A percentile compares a stretch with the other conserved stretches of the same genome.
These are phyloP conservation scores for Chromoteleia sp. DNA, from an alignment of 2,888 invertebrate genomes.

Conservation along the genomic window DNA sequence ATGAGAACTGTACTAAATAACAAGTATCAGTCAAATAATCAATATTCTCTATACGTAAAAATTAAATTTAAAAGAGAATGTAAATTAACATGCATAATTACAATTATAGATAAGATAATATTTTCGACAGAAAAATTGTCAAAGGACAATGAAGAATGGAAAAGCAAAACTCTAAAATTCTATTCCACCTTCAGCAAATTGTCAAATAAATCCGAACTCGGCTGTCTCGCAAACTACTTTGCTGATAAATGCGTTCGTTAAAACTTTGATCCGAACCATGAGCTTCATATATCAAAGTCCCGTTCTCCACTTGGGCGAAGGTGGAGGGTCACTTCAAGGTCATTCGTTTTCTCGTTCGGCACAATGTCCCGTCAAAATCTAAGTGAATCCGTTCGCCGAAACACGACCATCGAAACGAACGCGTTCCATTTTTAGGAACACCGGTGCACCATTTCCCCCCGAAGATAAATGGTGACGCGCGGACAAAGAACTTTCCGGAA, in stretches of 20 bases:
- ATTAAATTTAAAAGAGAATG: background rate
- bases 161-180: too few relatives aligned
- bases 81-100: background rate
- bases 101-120: background rate
- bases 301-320: background rate
- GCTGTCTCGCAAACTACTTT: too few relatives aligned
- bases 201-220: constrained; percentile 30
- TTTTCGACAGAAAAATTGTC: background rate
- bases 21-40: too few relatives aligned
- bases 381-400: constrained; percentile 2
- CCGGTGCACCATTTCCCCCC: background rate
- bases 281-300: constrained; percentile 13
- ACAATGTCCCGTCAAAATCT: constrained; percentile 2
- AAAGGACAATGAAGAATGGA: background rate
- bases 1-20: too few relatives aligned
- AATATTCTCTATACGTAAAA: too few relatives aligned
- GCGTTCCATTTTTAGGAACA: background rate
- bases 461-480: background rate
- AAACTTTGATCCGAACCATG: constrained; percentile 21
- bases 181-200: constrained; percentile 12
- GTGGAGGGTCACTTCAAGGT: constrained; percentile 24
- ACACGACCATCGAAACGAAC: background rate
- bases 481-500: background rate
- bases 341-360: constrained; percentile 14
- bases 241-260: constrained; percentile 37